phyloP scores from a whole-genome alignment of 2,113 vertebrate genomes.

The Oryzias woworae region DNA sequence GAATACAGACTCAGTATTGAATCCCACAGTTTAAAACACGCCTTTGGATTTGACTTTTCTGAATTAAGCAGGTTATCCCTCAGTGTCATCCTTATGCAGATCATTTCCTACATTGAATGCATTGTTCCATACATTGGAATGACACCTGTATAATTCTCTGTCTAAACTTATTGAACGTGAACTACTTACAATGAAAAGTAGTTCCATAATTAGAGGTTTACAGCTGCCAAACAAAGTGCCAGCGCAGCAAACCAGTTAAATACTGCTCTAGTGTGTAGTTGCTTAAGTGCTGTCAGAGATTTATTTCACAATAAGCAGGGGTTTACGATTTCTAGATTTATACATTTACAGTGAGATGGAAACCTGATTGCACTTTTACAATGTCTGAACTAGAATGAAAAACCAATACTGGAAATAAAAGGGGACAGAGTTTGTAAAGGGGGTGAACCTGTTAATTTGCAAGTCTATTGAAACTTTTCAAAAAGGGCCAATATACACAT shows the following conservation, averaged over 20 bases:
- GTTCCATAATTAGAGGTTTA: slow-evolving; percentile 49
- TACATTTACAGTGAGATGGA: slow-evolving; percentile 36
- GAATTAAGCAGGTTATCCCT: too few relatives aligned
- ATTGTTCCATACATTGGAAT: slow-evolving; percentile 28
- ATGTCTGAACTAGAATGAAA: slow-evolving; percentile 38
- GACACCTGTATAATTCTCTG: slow-evolving; percentile 20
- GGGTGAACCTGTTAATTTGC: slow-evolving; percentile 6
- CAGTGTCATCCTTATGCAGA: slow-evolving; percentile 13
- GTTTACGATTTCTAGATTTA: slow-evolving; percentile 66
- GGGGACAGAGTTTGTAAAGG: not conserved
- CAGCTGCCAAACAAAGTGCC: slow-evolving; percentile 54
- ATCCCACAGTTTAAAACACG: too few relatives aligned
- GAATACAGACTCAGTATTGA: too few relatives aligned
- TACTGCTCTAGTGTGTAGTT: slow-evolving; percentile 44
- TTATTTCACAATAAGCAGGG: slow-evolving; percentile 46
- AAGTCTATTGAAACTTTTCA: too few relatives aligned
- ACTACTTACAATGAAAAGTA: slow-evolving; percentile 60
- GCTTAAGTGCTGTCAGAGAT: slow-evolving; percentile 49
- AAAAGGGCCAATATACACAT: too few relatives aligned
- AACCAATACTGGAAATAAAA: slow-evolving; percentile 29
- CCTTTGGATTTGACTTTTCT: too few relatives aligned
- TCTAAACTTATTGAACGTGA: slow-evolving; percentile 28
- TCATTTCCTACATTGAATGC: slow-evolving; percentile 11
- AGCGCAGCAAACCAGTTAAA: slow-evolving; percentile 41
- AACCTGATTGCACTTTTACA: slow-evolving; percentile 49